These are phyloP conservation scores for Henricia sp. DNA, from an alignment of 53 echinoderm and acorn worm genomes.

Conservation along the genomic window DNA sequence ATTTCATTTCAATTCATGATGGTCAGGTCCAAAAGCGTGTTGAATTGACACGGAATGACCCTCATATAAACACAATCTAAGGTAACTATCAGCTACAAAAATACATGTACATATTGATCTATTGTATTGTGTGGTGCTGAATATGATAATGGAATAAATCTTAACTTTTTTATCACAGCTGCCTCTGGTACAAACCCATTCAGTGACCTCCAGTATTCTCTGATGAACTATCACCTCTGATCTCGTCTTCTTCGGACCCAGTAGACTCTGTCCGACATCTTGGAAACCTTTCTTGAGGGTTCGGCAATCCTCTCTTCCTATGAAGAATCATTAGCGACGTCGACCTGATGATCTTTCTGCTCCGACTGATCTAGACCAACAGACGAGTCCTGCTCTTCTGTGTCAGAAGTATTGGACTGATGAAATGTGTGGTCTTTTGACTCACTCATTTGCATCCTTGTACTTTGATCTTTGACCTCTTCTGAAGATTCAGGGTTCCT, in stretches of 20 bases:
- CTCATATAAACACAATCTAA: no score
- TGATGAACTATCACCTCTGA: background rate
- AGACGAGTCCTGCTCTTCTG: background rate
- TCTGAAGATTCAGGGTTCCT: background rate
- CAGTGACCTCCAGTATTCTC: no score
- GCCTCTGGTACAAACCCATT: no score
- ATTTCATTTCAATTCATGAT: no score
- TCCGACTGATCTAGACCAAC: background rate
- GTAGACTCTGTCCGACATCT: background rate
- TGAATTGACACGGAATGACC: no score
- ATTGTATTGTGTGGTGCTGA: no score
- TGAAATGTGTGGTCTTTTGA: no score
- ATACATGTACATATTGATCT: no score
- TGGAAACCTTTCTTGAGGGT: background rate
- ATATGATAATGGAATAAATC: no score
- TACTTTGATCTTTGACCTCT: constrained; percentile 37
- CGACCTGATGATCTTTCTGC: background rate
- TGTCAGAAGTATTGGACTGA: background rate
- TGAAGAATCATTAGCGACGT: background rate
- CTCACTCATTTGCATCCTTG: background rate
- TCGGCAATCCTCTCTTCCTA: background rate
- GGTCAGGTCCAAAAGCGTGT: no score
- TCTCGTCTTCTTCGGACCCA: background rate
- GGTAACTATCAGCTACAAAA: no score
- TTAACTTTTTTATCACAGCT: no score